Evolutionary conservation across 2,113 vertebrate genomes (phyloP).

Genomic region (Collichthys lucidus): DNA sequence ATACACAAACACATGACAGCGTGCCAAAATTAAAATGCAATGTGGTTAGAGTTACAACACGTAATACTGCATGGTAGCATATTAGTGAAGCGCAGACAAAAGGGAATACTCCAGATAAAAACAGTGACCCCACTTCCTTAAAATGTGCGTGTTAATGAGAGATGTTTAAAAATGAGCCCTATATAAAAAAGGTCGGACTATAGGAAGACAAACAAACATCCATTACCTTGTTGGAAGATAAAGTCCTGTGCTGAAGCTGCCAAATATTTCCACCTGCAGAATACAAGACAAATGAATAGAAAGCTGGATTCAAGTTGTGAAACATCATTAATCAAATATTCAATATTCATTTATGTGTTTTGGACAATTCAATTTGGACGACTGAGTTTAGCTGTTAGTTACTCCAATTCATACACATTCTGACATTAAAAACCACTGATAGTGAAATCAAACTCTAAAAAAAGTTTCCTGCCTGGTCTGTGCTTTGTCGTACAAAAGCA

Average conservation of each 20-base stretch:
- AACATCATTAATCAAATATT: neutral
- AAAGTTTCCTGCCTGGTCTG: neutral
- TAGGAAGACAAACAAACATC: neutral
- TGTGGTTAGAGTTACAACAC: neutral
- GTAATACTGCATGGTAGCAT: neutral
- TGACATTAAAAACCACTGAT: neutral
- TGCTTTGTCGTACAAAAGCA: neutral
- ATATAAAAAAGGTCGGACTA: neutral
- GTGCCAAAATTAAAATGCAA: neutral
- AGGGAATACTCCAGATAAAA: neutral
- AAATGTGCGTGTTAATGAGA: neutral
- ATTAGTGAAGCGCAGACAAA: neutral
- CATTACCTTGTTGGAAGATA: constrained; percentile 97
- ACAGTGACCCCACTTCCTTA: neutral
- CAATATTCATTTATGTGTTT: too few species aligned
- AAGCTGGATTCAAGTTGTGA: neutral
- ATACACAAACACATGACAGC: neutral
- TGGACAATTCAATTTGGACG: neutral
- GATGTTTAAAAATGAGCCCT: neutral
- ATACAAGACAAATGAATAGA: constrained; percentile 15
- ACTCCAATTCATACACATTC: neutral
- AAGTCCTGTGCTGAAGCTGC: constrained; percentile 98
- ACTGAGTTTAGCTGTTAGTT: neutral
- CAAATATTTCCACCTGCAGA: constrained; percentile 96
- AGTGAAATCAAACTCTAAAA: neutral